Conservation (phyloP, 2,797 vertebrate species). For the Carcharodon carcharias region DNA sequence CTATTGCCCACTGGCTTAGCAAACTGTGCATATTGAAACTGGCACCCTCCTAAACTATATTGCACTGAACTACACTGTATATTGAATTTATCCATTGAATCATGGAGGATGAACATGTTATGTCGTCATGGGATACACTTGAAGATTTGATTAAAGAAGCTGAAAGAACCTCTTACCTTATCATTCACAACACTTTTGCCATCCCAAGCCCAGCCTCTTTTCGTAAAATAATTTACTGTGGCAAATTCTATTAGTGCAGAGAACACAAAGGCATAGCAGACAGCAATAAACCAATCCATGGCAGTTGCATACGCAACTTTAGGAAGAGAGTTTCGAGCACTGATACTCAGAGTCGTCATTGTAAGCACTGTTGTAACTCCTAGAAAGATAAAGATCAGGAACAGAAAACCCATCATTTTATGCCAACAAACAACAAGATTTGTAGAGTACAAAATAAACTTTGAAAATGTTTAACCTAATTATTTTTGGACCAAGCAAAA, state of each 20-base stretch:
- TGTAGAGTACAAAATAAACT: neutral
- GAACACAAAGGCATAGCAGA: constrained; percentile 96
- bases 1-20: neutral
- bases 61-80: no score
- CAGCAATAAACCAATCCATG: constrained; percentile 99
- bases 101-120: neutral
- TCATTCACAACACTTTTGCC: constrained; percentile 93
- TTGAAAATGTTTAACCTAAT: neutral
- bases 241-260: constrained; percentile 96
- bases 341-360: constrained; percentile 96
- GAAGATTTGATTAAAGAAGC: neutral
- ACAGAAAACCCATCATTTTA: neutral
- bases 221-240: constrained; percentile 98
- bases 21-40: neutral
- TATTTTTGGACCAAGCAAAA: neutral
- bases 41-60: neutral
- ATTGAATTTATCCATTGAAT: neutral
- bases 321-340: constrained; percentile 92
- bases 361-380: constrained; percentile 95
- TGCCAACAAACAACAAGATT: neutral
- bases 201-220: constrained; percentile 97
- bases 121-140: neutral
- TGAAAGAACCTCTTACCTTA: constrained; percentile 69
- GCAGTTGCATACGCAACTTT: constrained; percentile 97
- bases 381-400: constrained; percentile 48